phyloP scores from a whole-genome alignment of 2,888 invertebrate species.

The Drosophila robusta region DNA sequence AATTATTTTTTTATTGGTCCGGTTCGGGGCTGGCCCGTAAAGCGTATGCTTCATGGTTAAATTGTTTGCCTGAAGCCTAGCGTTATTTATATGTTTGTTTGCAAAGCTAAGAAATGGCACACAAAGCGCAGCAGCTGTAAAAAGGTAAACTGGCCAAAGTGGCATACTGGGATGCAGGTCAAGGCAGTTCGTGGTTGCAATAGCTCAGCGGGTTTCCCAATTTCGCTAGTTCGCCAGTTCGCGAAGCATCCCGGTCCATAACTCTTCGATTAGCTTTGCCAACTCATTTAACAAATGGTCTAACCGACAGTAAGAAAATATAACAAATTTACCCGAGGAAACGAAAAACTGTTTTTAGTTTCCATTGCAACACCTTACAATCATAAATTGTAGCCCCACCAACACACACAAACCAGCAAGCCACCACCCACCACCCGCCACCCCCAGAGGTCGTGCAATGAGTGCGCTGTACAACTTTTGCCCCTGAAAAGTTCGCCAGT shows the following conservation, averaged over 20 bases:
- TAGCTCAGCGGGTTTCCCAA: slow-evolving; percentile 19
- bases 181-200: slow-evolving; percentile 39
- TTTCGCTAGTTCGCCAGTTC: slow-evolving; percentile 12
- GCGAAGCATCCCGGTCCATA: slow-evolving; percentile 42
- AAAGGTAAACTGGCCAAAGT: neutral
- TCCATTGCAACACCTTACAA: slow-evolving; percentile 78
- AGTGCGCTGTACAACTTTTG: slow-evolving; percentile 56
- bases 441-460: slow-evolving; percentile 39
- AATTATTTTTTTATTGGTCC: slow-evolving; percentile 76
- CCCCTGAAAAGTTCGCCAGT: slow-evolving; percentile 59
- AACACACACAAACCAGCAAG: neutral
- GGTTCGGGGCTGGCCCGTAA: slow-evolving; percentile 7
- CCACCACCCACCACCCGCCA: neutral
- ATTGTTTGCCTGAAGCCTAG: slow-evolving; percentile 36
- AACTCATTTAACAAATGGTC: slow-evolving; percentile 79
- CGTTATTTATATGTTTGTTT: slow-evolving; percentile 64
- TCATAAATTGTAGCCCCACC: slow-evolving; percentile 67
- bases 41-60: slow-evolving; percentile 52
- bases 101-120: slow-evolving; percentile 23
- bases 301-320: slow-evolving; percentile 74
- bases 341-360: slow-evolving; percentile 55
- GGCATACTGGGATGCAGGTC: slow-evolving; percentile 47
- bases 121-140: slow-evolving; percentile 23
- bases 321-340: slow-evolving; percentile 66
- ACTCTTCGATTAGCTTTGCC: slow-evolving; percentile 79